Base-by-base conservation (phyloP, 2,888 invertebrate species). In the Ochropleura leucogaster region DNA sequence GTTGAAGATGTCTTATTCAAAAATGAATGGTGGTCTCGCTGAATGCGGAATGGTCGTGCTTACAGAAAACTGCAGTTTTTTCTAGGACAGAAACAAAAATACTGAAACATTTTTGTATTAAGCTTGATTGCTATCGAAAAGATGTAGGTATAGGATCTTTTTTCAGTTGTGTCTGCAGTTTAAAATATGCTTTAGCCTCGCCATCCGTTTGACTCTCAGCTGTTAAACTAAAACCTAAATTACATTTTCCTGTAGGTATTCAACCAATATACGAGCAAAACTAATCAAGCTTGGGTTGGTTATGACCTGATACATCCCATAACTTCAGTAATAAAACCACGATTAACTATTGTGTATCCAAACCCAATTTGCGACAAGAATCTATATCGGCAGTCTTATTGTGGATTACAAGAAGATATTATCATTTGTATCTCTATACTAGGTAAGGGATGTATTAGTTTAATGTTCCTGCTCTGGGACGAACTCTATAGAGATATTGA, bases 281-380 rank as follows among this genome's bases (percentile, higher is more conserved):
- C 49, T 67, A 79, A 79, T 78, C 67, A 73, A 44, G 18, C 53
- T 44, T 63, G 30, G 16, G 42, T 79, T 30, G 63, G 57, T 63
- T 63, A 79, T 47, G 46, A 51, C n/a, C 57, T 20, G 78, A 77
- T 71, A 64, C 78, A 76, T 68, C 65, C 60, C 60, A 74, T 47
- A 66, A 72, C 64, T 66, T 62, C 10, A 64, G 68, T 60, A 71
- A 81, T 82, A 81, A 79, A 79, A 77, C 49, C 67, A 67, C 55
- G 20, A 68, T 74, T 76, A 79, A 75, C 73, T 72, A 77, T 76
- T 72, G 60, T 77, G 65, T 49, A 64, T 46, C 70, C 63, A 64
- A 83, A 74, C 66, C 57, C 79, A 65, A 82, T 85, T 77, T 68
- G 74, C 72, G 83, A 79, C 71, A 77, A 77, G 70, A 84, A 84